Base-by-base conservation (phyloP, 2,888 invertebrate species). In the Cephus spinipes region DNA sequence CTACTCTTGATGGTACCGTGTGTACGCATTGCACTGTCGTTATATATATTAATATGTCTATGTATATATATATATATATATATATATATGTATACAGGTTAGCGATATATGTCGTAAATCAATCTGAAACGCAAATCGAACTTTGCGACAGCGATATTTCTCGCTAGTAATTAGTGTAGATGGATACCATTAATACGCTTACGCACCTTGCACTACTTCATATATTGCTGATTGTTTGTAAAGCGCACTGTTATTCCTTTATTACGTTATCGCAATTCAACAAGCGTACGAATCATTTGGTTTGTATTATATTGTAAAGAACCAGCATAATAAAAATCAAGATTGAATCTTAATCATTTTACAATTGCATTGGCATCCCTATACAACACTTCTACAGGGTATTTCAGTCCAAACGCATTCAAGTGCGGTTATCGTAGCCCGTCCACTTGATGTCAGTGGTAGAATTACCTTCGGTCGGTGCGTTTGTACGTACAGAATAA, bases 301-400 rank as follows among this genome's bases (percentile, higher is more conserved):
- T 87, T 89, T 90, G 90, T 90, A 90, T 89, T 88, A 90, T 90
- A 90, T 86, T 90, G 90, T 90, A 89, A 87, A 90, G 88, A 88
- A 89, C 82, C 85, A 86, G 89, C 87, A 89, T 86, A 90, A 90
- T 90, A 90, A 90, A 89, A 82, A 75, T 82, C 83, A 87, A 88
- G 88, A 89, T 88, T 82, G 79, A 83, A 87, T 86, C 87, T 89
- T 86, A 89, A 55, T 23, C 9, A 23, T 55, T 55, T 55, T 55
- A 55, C 9, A 23, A 9, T 23, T 55, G 23, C 23, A 9, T 55
- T 55, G 9, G 2, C 2, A 23, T 23, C 23, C 55, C 23, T 23
- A 55, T 9, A 9, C 0, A 23, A 55, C 15, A 55, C 23, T 23
- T 23, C 23, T 55, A 23, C 55, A 55, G 55, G 23, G 55, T 9